phyloP scores from a whole-genome alignment of 2,797 vertebrate species.

The Esox masquinongy region DNA sequence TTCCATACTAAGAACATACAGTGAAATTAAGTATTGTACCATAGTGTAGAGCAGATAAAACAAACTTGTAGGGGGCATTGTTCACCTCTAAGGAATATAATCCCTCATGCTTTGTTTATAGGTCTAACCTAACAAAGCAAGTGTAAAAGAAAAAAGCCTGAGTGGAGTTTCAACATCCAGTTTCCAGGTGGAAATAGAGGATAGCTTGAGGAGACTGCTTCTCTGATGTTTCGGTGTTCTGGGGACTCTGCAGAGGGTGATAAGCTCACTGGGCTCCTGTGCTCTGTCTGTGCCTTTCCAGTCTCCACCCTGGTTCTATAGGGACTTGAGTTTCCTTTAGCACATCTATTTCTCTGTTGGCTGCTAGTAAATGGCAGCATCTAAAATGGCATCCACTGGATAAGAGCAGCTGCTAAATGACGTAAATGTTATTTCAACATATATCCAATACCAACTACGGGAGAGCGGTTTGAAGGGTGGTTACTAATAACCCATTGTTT shows the following conservation, averaged over 20 bases:
- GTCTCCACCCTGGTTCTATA: background rate
- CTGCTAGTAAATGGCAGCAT: background rate
- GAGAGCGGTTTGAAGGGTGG: background rate
- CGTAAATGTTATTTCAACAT: background rate
- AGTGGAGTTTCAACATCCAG: no score
- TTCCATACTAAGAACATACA: background rate
- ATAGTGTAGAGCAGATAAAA: background rate
- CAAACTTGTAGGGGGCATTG: background rate
- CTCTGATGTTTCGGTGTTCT: no score
- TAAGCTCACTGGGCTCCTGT: background rate
- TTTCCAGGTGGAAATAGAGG: no score
- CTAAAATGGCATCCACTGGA: background rate
- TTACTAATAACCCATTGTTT: background rate
- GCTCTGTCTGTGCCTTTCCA: background rate
- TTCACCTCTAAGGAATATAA: background rate
- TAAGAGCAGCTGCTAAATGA: no score
- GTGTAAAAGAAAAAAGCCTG: background rate
- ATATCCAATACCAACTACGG: background rate
- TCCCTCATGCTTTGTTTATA: constrained; percentile 2
- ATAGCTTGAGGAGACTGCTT: no score
- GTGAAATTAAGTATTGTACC: background rate
- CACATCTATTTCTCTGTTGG: constrained; percentile 7
- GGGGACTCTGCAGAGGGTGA: no score
- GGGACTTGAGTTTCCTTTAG: constrained; percentile 9
- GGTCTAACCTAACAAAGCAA: no score